phyloP scores from a whole-genome alignment of 2,888 invertebrate species.

The Carabus problematicus region DNA sequence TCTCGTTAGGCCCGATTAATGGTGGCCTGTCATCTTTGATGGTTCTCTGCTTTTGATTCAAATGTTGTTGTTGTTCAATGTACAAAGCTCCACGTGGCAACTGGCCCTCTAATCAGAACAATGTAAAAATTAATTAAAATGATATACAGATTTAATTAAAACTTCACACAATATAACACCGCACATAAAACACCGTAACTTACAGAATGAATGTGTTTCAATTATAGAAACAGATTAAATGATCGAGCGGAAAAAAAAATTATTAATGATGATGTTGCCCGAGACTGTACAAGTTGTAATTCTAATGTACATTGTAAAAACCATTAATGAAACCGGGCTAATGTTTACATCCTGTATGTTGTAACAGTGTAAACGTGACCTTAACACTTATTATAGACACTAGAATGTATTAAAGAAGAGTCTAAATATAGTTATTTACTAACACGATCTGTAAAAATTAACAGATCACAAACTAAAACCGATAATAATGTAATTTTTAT shows the following conservation, averaged over 20 bases:
- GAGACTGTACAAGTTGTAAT: no score
- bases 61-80: constrained; percentile 64
- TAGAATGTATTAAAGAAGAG: no score
- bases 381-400: no score
- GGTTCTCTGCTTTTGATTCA: constrained; percentile 56
- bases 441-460: no score
- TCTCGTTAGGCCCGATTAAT: constrained; percentile 69
- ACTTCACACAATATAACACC: constrained; percentile 5
- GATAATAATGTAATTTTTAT: constrained; percentile 14
- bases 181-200: background rate
- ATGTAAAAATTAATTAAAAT: constrained; percentile 32
- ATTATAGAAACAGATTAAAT: no score
- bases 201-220: constrained; percentile 3
- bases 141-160: constrained; percentile 15
- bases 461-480: constrained; percentile 16
- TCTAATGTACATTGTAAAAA: no score
- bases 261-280: no score
- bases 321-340: no score
- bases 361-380: no score
- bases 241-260: no score
- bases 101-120: constrained; percentile 84
- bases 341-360: no score
- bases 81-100: constrained; percentile 80
- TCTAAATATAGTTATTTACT: no score
- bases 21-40: constrained; percentile 61